Evolutionary conservation across 2,113 vertebrate genomes (phyloP), one percentile per base, ranked within the genome.

Genomic region (Nycticryphes semicollaris): DNA sequence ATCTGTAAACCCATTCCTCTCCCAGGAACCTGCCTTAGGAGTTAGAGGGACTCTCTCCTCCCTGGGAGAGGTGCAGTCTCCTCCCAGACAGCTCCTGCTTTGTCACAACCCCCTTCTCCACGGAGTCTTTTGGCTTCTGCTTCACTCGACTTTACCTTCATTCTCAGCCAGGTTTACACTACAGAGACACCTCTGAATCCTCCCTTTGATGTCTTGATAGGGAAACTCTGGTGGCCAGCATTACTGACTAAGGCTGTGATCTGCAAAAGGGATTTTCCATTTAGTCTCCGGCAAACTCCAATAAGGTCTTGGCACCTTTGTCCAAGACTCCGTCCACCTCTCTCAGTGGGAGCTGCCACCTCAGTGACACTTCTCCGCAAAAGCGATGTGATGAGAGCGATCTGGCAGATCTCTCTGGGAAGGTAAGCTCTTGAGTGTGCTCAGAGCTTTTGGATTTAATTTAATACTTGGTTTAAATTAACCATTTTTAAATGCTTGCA

Each of bases 401-500:
- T 95, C 96, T 96, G 96, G 95, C 96, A 95, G 73, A 95, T 92
- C 93, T 91, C 81, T 83, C 96, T 76, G 84, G 80, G 94, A 95
- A 96, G 94, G 96, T 94, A 96, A 95, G 95, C 94, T 90, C 86
- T 75, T 67, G 48, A 96, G 94, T 92, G 86, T 37, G 76, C 93
- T 90, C 96, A 41, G 83, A 95, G 92, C 96, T 96, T 93, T 95
- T 96, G 96, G 95, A 92, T 97, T 94, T 89, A 78, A 97, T 94
- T 95, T 96, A 92, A 85, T 93, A 89, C 69, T 91, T 50, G 89
- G 94, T 96, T 96, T 92, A 96, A 96, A 95, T 96, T 93, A 96
- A 96, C 96, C 95, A 92, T 94, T 93, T 96, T 96, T 89, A 96
- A 97, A 92, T 59, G 89, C 74, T 96, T 96, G 93, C 94, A 96